A percentile compares a stretch with the other conserved stretches of the same genome.
phyloP scores from a whole-genome alignment of 1,140 invertebrate genomes.

The Heliconius eleuchia region DNA sequence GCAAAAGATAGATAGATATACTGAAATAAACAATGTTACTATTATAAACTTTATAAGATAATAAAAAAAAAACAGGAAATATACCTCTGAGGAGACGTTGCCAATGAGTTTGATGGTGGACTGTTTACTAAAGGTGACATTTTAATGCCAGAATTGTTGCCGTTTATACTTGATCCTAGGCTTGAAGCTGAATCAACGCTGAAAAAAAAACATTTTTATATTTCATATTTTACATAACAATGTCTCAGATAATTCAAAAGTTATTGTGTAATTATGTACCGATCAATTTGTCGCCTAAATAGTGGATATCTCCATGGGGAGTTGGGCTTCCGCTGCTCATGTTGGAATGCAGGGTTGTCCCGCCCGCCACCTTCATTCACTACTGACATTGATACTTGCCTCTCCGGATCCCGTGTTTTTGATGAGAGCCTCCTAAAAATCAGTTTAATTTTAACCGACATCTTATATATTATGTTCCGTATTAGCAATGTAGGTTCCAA shows the following conservation, averaged over 20 bases:
- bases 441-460: background rate
- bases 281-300: conserved; percentile 73
- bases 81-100: conserved; percentile 63
- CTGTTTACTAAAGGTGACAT: conserved; percentile 67
- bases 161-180: conserved; percentile 72
- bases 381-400: conserved; percentile 67
- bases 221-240: background rate
- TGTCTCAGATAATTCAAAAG: background rate
- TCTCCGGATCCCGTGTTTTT: conserved; percentile 66
- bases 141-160: conserved; percentile 67
- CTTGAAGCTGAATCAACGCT: conserved; percentile 74
- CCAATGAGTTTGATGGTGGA: conserved; percentile 45
- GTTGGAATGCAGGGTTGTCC: conserved; percentile 70
- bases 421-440: conserved; percentile 67
- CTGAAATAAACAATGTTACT: background rate
- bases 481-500: background rate
- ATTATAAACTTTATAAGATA: background rate
- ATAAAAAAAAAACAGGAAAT: background rate
- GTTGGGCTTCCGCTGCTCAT: conserved; percentile 72
- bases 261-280: conserved; percentile 42
- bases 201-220: conserved; percentile 35
- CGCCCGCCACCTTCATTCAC: conserved; percentile 62
- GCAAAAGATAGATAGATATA: conserved; percentile 33
- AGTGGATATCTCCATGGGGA: conserved; percentile 76
- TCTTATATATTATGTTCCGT: no score